Base-by-base conservation (phyloP, 2,888 invertebrate species). In the Drosophila nr. perissopoda region DNA sequence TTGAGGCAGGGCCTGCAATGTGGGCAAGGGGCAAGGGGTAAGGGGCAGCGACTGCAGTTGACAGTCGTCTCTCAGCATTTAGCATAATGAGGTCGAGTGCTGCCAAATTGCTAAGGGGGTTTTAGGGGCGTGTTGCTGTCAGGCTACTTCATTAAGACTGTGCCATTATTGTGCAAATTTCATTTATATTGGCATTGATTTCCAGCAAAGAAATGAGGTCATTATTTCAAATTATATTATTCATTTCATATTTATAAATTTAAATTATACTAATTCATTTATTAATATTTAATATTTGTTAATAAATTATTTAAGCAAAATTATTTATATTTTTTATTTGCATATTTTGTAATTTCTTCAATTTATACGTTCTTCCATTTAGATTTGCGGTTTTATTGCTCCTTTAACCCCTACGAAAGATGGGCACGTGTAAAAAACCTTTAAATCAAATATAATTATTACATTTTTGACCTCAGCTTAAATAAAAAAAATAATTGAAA, bases 21-120 rank as follows among this genome's bases (percentile, higher is more conserved):
- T 25, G 18, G 4, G 8, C 8, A 11, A 1, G 8, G 33, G n/a
- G 49, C 4, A 16, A 49, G n/a, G 6, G 33, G 10, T 11, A 56
- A 11, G 33, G 10, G 29, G 25, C 45, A 11, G 31, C 38, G 16
- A 51, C 78, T 73, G 78, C 68, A 68, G 68, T 63, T 63, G 66
- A 67, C 76, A 75, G 65, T 73, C 49, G 63, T 60, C 67, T 78
- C 58, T 78, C 56, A 62, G 73, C 69, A 56, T 65, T 71, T 38
- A 25, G 40, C 36, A 63, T 83, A 83, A 80, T 78, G 89, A 54
- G 89, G 83, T 86, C 83, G 69, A 82, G 70, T 34, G 65, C 21
- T 69, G 69, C 33, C 38, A 68, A 49, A 49, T 69, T 56, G 21
- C n/a, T 16, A 69, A 18, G 10, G 13, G 68, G 6, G 21, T 49